Base-by-base conservation (phyloP, 1,140 invertebrate species). In the Brachionus rotundiformis region DNA sequence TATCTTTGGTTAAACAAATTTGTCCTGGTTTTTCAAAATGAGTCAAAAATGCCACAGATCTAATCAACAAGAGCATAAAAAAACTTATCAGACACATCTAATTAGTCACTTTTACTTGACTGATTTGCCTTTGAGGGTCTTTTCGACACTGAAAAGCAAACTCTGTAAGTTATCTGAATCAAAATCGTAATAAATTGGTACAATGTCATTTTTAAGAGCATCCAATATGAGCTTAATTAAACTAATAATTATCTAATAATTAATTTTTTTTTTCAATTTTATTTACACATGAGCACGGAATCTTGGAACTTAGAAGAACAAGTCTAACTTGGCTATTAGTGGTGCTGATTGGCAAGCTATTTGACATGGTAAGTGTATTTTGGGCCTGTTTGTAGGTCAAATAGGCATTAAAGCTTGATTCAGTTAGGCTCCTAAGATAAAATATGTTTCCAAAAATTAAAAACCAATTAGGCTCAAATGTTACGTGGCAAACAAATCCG, bases 11-110 rank as follows among this genome's bases (percentile, higher is more conserved):
- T 10, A 79, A 25, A 10, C 44, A 23, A 31, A 79, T 27, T 79
- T 79, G 76, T 19, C 76, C 76, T 16, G 76, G 76, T 23, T 79
- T 79, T 33, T 79, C 76, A 33, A 79, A 79, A 79, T 79, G 76
- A 39, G 36, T 39, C n/a, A 79, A 33, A 79, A 79, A 79, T 23
- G 44, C 76, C 0, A 79, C 47, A 5, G 76, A 79, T 27, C 76
- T 79, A 2, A 6, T 41, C 3, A 73, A 25, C 13, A 36, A 73
- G 19, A 23, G 23, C 2, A 25, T 25, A 13, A 33, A 49, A 76
- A 47, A 19, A 31, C 8, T 19, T n/a, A 7, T 49, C 2, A n/a
- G 44, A 10, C 2, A 25, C 2, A 49, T 27, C 8, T 49, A n/a
- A 27, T 31, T 76, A 19, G 19, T 25, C n/a, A 16, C 7, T 39